phyloP scores from a whole-genome alignment of 2,888 invertebrate genomes.

The Oscheius myriophilus region DNA sequence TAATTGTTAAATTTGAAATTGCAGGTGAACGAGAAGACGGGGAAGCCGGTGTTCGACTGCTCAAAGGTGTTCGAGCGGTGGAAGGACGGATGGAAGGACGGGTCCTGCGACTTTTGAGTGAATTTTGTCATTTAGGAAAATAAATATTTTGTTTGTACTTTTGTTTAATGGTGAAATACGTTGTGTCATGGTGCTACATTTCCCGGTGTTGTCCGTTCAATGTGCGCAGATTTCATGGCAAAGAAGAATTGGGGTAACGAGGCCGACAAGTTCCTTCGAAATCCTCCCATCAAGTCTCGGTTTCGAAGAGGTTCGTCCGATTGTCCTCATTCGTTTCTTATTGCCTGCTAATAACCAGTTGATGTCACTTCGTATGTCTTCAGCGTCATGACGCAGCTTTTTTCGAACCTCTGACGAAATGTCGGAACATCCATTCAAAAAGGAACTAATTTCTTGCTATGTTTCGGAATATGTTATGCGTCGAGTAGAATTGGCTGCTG shows the following conservation, averaged over 20 bases:
- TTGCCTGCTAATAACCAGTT: no score
- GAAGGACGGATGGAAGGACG: slow-evolving; percentile 93
- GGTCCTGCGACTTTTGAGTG: slow-evolving; percentile 78
- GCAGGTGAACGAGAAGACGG: slow-evolving; percentile 81
- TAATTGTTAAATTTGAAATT: background rate
- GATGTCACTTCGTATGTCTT: no score
- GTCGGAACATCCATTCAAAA: no score
- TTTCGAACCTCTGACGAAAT: no score
- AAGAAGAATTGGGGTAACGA: background rate
- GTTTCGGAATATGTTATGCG: no score
- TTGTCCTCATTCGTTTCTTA: no score
- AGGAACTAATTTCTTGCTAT: no score
- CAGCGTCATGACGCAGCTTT: no score
- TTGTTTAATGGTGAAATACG: no score
- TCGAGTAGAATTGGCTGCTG: no score
- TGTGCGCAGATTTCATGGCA: background rate
- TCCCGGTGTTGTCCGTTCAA: background rate
- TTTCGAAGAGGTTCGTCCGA: background rate
- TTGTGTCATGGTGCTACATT: background rate
- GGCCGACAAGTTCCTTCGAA: background rate
- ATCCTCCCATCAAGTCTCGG: background rate
- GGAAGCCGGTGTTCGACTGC: slow-evolving; percentile 91
- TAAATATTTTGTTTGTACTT: slow-evolving; percentile 2
- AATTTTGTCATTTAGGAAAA: background rate
- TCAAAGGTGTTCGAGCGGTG: slow-evolving; percentile 88